These are phyloP conservation scores for Priocnemis perturbator DNA, from an alignment of 2,888 invertebrate species.

Conservation along the genomic window DNA sequence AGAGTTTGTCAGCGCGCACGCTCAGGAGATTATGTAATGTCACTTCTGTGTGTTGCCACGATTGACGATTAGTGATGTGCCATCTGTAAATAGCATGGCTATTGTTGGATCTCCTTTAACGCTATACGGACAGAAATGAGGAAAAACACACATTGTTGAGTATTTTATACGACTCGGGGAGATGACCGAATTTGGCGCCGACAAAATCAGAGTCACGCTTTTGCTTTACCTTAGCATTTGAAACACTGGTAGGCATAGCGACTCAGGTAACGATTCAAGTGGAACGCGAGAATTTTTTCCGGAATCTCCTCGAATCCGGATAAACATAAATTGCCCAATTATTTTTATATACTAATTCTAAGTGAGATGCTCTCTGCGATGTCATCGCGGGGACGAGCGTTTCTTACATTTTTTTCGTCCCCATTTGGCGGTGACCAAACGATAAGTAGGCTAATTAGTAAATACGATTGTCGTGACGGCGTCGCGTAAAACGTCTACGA, in stretches of 20 bases:
- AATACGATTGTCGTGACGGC: no score
- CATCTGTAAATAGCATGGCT: neutral
- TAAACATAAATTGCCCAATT: conserved; percentile 67
- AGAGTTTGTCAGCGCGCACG: no score
- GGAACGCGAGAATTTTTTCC: conserved; percentile 16
- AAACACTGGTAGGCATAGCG: neutral
- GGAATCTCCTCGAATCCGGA: conserved; percentile 49
- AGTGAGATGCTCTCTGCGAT: conserved; percentile 40
- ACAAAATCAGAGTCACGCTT: conserved; percentile 17
- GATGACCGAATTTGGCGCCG: conserved; percentile 16
- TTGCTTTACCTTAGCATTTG: neutral
- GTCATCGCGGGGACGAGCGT: conserved; percentile 10
- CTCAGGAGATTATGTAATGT: no score
- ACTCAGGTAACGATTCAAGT: no score
- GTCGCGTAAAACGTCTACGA: neutral
- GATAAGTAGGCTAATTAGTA: no score
- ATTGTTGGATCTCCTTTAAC: conserved; percentile 52
- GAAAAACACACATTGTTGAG: conserved; percentile 60
- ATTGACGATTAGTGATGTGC: no score
- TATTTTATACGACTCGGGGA: conserved; percentile 57
- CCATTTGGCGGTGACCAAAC: neutral
- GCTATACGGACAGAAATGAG: conserved; percentile 34
- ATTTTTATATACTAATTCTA: conserved; percentile 71
- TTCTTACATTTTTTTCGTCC: no score
- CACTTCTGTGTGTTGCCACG: no score